A percentile compares a stretch with the other conserved stretches of the same genome.
These are phyloP conservation scores for Volucella bombylans DNA, from an alignment of 2,888 invertebrate species.

Conservation along the genomic window DNA sequence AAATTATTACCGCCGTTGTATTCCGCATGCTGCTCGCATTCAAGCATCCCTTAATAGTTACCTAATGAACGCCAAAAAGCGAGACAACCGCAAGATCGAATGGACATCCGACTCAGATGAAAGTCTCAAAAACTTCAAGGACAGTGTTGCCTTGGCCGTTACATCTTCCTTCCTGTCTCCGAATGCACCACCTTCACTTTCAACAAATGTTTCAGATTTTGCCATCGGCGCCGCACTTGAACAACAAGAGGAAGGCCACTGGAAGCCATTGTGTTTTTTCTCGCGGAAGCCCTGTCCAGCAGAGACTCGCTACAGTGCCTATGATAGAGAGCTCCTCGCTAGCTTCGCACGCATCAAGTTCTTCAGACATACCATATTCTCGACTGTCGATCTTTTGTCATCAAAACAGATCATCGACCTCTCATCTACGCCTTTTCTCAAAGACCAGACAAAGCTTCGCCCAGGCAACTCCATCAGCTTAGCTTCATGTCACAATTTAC, in stretches of 20 bases:
- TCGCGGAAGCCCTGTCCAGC: slow-evolving; percentile 23
- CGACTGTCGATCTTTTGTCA: slow-evolving; percentile 9
- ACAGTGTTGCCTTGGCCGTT: not conserved
- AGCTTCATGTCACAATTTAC: slow-evolving; percentile 29
- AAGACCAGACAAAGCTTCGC: too few species aligned
- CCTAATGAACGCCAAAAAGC: slow-evolving; percentile 3
- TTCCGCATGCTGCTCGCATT: not conserved
- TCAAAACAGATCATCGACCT: slow-evolving; percentile 12
- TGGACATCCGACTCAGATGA: not conserved
- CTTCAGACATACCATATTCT: slow-evolving; percentile 5
- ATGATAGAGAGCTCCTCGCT: slow-evolving; percentile 23
- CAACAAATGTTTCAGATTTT: slow-evolving; percentile 22
- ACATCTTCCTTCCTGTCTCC: slow-evolving; percentile 15
- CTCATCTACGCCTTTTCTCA: not conserved
- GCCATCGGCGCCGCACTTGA: slow-evolving; percentile 12
- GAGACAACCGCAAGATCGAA: not conserved
- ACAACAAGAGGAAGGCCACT: not conserved
- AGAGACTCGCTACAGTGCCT: slow-evolving; percentile 19
- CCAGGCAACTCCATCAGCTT: not conserved
- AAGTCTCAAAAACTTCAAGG: slow-evolving; percentile 1
- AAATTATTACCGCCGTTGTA: slow-evolving; percentile 11
- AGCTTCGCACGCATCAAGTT: not conserved
- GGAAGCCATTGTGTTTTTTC: slow-evolving; percentile 30
- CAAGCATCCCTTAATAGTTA: slow-evolving; percentile 10
- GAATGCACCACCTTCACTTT: not conserved